phyloP scores from a whole-genome alignment of 2,888 invertebrate genomes.

The Drosophila aldrichi region DNA sequence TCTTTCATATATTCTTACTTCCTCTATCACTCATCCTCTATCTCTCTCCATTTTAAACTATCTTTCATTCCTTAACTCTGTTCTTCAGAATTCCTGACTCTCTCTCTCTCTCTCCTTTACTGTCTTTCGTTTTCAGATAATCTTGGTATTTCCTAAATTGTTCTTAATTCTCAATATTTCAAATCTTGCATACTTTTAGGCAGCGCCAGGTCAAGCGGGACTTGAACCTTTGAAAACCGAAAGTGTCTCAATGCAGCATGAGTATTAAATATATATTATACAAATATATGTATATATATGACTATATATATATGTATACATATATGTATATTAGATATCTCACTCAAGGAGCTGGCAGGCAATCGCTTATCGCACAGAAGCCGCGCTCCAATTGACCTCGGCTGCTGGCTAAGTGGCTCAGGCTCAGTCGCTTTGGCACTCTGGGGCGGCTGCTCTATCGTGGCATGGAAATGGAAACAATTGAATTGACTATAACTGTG shows the following conservation, averaged over 20 bases:
- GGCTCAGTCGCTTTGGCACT: neutral
- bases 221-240: slow-evolving; percentile 12
- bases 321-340: neutral
- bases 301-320: no score
- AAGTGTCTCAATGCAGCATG: neutral
- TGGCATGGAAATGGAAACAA: slow-evolving; percentile 41
- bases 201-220: slow-evolving; percentile 26
- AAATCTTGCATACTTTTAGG: slow-evolving; percentile 63
- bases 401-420: slow-evolving; percentile 10
- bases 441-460: slow-evolving; percentile 4
- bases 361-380: slow-evolving; percentile 27
- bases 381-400: slow-evolving; percentile 44
- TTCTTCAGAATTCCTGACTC: neutral
- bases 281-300: neutral
- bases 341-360: neutral
- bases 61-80: no score
- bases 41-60: no score
- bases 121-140: no score
- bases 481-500: slow-evolving; percentile 47
- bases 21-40: no score
- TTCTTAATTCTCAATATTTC: neutral
- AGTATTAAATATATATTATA: neutral
- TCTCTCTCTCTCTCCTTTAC: neutral
- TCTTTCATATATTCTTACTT: neutral
- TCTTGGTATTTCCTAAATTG: neutral